Evolutionary conservation across 2,797 vertebrate genomes (phyloP).

Genomic region (Alcedo atthis): DNA sequence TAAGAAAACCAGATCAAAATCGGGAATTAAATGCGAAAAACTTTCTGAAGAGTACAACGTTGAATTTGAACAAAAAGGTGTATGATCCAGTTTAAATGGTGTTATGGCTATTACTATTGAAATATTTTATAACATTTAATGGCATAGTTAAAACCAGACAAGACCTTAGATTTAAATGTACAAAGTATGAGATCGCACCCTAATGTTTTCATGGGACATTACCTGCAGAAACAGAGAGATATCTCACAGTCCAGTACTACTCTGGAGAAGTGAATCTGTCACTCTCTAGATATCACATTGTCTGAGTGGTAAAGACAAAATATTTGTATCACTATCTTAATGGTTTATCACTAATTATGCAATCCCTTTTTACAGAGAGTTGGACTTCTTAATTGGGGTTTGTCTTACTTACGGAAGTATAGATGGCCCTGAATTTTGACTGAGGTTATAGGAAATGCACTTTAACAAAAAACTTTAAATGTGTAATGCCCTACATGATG

Average conservation of each 20-base stretch:
- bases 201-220: background rate
- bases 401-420: background rate
- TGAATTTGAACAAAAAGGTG: background rate
- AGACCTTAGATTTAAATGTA: fast-evolving
- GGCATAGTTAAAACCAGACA: background rate
- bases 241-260: background rate
- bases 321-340: background rate
- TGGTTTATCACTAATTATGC: background rate
- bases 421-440: background rate
- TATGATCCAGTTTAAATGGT: background rate
- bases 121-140: background rate
- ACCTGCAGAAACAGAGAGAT: background rate
- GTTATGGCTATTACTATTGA: background rate
- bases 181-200: background rate
- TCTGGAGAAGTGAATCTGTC: background rate
- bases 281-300: background rate
- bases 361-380: background rate
- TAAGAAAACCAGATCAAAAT: background rate
- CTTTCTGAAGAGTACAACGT: background rate
- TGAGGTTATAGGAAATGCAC: background rate
- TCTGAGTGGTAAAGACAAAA: background rate
- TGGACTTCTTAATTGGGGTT: background rate
- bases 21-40: background rate
- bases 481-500: background rate
- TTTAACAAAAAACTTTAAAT: background rate